Evolutionary conservation across 2,888 invertebrate species (phyloP).

Genomic region (Melikaiella ostensackeni): DNA sequence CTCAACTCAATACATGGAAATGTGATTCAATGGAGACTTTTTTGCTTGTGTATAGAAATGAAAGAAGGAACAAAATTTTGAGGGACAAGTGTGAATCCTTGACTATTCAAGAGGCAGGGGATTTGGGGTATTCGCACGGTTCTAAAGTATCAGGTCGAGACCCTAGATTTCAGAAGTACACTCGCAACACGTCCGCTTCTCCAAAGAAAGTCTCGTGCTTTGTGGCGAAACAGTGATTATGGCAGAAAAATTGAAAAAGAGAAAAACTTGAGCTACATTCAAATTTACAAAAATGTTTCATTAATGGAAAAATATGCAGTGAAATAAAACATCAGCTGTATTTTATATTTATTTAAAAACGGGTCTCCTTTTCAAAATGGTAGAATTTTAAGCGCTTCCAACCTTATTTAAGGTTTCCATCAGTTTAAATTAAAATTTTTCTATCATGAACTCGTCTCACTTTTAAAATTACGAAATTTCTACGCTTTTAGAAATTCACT

Average conservation of each 20-base stretch:
- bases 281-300: background rate
- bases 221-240: slow-evolving; percentile 18
- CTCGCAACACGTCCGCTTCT: slow-evolving; percentile 33
- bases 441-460: too few species aligned
- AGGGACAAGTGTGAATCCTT: slow-evolving; percentile 28
- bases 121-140: slow-evolving; percentile 33
- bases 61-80: slow-evolving; percentile 6
- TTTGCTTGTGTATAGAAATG: background rate
- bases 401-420: too few species aligned
- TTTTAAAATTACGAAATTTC: too few species aligned
- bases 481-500: too few species aligned
- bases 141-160: slow-evolving; percentile 39
- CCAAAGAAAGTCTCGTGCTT: slow-evolving; percentile 31
- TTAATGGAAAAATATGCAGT: slow-evolving; percentile 3
- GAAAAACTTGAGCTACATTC: background rate
- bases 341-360: too few species aligned
- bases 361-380: too few species aligned
- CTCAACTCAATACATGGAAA: background rate
- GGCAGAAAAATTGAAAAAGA: slow-evolving; percentile 6
- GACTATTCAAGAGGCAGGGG: slow-evolving; percentile 31
- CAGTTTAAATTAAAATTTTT: too few species aligned
- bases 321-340: too few species aligned
- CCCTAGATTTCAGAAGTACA: slow-evolving; percentile 34
- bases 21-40: background rate
- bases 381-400: too few species aligned